phyloP scores from a whole-genome alignment of 2,113 vertebrate species.

The Gobiocypris rarus region DNA sequence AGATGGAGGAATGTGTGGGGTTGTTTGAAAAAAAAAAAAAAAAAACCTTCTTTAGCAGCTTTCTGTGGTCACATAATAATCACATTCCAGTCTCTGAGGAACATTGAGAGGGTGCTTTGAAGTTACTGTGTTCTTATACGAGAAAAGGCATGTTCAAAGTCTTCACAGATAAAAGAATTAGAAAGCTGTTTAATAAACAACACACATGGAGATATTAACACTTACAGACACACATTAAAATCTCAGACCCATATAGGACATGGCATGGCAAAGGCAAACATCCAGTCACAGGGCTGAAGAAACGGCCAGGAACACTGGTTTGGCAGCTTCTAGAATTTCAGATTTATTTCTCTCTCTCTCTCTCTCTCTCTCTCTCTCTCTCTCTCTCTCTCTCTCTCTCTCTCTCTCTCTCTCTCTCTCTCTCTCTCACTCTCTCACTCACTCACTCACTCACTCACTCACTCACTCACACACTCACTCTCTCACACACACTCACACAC shows the following conservation, averaged over 20 bases:
- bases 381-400: too few species aligned
- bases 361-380: neutral
- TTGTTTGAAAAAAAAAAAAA: neutral
- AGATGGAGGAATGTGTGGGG: slow-evolving; percentile 9
- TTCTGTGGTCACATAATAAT: slow-evolving; percentile 50
- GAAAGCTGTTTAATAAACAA: slow-evolving; percentile 28
- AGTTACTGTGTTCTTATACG: slow-evolving; percentile 33
- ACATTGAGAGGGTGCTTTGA: slow-evolving; percentile 46
- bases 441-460: too few species aligned
- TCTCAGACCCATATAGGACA: neutral
- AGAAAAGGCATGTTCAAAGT: slow-evolving; percentile 26
- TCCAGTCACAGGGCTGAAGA: neutral
- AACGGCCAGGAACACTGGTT: neutral
- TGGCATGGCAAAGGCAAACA: slow-evolving; percentile 8
- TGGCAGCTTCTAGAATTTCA: slow-evolving; percentile 8
- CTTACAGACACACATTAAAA: neutral
- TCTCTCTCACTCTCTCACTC: too few species aligned
- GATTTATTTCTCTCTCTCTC: neutral
- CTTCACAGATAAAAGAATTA: neutral
- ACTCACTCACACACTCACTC: neutral
- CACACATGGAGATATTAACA: neutral
- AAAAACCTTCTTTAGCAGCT: slow-evolving; percentile 9
- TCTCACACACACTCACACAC: neutral
- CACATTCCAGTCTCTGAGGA: slow-evolving; percentile 41
- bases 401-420: too few species aligned